Conservation (phyloP, 2,888 invertebrate genomes). For the Pyrocoelia pectoralis region DNA sequence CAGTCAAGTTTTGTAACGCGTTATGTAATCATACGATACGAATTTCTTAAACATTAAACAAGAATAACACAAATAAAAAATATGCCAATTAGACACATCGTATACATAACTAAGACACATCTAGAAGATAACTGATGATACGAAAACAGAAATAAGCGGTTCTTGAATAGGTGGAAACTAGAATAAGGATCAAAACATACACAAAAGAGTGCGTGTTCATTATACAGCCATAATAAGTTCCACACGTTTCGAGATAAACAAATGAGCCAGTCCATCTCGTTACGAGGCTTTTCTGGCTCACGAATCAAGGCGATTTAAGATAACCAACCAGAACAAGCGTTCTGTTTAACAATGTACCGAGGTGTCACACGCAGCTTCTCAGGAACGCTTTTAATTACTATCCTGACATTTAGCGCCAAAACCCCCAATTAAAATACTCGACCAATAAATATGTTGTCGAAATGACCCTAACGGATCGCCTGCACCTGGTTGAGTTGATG, state of each 20-base stretch:
- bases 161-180: slow-evolving; percentile 9
- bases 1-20: no score
- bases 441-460: slow-evolving; percentile 55
- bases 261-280: slow-evolving; percentile 57
- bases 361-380: slow-evolving; percentile 60
- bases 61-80: no score
- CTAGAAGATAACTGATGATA: neutral
- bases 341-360: slow-evolving; percentile 59
- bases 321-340: slow-evolving; percentile 51
- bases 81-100: neutral
- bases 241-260: slow-evolving; percentile 56
- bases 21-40: no score
- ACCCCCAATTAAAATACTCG: slow-evolving; percentile 59
- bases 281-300: slow-evolving; percentile 54
- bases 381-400: slow-evolving; percentile 60
- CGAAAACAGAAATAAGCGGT: neutral
- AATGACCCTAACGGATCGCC: slow-evolving; percentile 40
- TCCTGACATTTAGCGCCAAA: slow-evolving; percentile 58
- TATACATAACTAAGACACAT: slow-evolving; percentile 8
- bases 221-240: slow-evolving; percentile 57
- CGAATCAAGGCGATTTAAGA: slow-evolving; percentile 54
- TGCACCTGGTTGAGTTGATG: slow-evolving; percentile 39
- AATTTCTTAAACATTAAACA: no score
- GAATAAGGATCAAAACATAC: slow-evolving; percentile 20
- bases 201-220: slow-evolving; percentile 55